These are phyloP conservation scores for Andrena chrysosceles DNA, from an alignment of 2,888 invertebrate genomes.

Conservation along the genomic window DNA sequence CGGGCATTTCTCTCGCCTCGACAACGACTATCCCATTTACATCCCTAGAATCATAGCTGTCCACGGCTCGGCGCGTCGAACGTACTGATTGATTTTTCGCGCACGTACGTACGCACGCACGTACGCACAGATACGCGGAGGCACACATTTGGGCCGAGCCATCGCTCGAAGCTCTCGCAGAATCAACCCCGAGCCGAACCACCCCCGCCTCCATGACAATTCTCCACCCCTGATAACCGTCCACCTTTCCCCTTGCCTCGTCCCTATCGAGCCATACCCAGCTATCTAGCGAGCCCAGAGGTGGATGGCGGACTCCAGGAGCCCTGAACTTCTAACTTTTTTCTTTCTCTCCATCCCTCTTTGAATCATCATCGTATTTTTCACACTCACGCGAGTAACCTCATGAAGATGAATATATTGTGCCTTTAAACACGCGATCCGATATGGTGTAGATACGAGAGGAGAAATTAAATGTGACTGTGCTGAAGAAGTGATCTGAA, in stretches of 20 bases:
- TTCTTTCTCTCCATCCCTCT: not conserved
- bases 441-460: too few species aligned
- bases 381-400: too few species aligned
- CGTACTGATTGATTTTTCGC: conserved; percentile 81
- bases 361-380: conserved; percentile 13
- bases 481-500: too few species aligned
- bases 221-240: conserved; percentile 80
- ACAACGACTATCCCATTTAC: conserved; percentile 43
- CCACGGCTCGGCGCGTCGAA: conserved; percentile 71
- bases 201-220: conserved; percentile 79
- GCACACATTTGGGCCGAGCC: conserved; percentile 70
- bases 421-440: too few species aligned
- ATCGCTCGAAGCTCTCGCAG: conserved; percentile 75
- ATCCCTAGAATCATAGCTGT: conserved; percentile 70
- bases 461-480: too few species aligned
- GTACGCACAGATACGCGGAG: conserved; percentile 47
- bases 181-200: conserved; percentile 79
- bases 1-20: conserved; percentile 1
- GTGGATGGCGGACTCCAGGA: conserved; percentile 23
- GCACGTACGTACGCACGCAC: conserved; percentile 47
- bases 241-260: conserved; percentile 79
- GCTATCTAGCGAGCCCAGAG: conserved; percentile 32
- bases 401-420: too few species aligned
- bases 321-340: conserved; percentile 9
- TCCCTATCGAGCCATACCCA: conserved; percentile 60